Conservation (phyloP, 2,797 vertebrate species). For the Pantherophis alleghaniensis region DNA sequence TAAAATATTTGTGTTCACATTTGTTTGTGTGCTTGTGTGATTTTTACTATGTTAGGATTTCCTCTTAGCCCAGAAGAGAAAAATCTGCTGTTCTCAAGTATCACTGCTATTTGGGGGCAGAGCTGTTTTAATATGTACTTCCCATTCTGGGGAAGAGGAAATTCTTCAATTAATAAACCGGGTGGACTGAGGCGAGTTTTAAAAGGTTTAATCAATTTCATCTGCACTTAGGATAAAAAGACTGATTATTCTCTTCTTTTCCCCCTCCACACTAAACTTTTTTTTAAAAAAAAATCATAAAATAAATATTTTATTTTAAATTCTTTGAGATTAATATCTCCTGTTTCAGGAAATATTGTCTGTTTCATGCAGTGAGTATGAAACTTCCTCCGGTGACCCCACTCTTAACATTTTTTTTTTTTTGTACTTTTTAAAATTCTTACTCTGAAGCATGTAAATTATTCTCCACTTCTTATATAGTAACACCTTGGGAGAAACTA, state of each 20-base stretch:
- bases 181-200: constrained; percentile 78
- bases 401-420: background rate
- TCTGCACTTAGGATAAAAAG: constrained; percentile 84
- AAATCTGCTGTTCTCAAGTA: constrained; percentile 75
- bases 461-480: constrained; percentile 59
- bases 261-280: constrained; percentile 51
- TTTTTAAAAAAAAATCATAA: constrained; percentile 68
- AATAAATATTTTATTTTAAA: constrained; percentile 77
- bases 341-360: constrained; percentile 83
- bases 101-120: constrained; percentile 75
- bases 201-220: constrained; percentile 89
- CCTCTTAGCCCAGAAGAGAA: constrained; percentile 71
- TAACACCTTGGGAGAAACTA: constrained; percentile 63
- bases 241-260: constrained; percentile 73
- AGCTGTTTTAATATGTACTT: constrained; percentile 80
- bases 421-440: constrained; percentile 57
- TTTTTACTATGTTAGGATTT: constrained; percentile 79
- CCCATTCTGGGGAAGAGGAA: constrained; percentile 89
- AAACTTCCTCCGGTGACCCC: constrained; percentile 45
- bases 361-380: constrained; percentile 70
- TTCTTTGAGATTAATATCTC: constrained; percentile 80
- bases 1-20: background rate
- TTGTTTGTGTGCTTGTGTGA: constrained; percentile 23
- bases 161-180: constrained; percentile 86
- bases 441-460: constrained; percentile 65